Base-by-base conservation (phyloP, 2,888 invertebrate genomes). In the Xestobium rufovillosum region DNA sequence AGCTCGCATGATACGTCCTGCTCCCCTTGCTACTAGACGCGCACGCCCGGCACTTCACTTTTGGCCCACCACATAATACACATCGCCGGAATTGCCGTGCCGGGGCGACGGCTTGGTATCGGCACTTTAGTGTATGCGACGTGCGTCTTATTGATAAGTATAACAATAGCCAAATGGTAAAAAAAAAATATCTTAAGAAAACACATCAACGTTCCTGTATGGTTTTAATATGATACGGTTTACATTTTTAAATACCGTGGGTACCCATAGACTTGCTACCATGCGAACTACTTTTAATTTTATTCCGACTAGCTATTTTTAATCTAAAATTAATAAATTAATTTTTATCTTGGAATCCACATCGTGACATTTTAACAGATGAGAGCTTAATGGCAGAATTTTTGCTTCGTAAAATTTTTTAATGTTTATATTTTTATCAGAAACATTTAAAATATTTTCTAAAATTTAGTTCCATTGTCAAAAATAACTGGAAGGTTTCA, bases 321-420 rank as follows among this genome's bases (percentile, higher is more conserved):
- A 27, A 27, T n/a, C 28, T 27, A 27, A 27, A 27, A 8, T 27
- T n/a, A 27, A 27, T 27, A 12, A 27, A 27, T 27, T 27, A 8
- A 27, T 27, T 27, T 27, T 27, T n/a, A 27, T 27, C 11, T 27
- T 27, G 6, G 9, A 11, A 11, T 11, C 28, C 28, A 27, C 11
- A 10, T 27, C 11, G 10, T 27, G 28, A 27, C 28, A 27, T n/a
- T 4, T 27, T 11, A 27, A 27, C 4, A 27, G 6, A 8, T 27
- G 28, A n/a, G 28, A 27, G 28, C 11, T 27, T 6, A 27, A 12
- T n/a, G 28, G 28, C 28, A 27, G 11, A 27, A 27, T 27, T 27
- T 27, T 27, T 27, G 28, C 11, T 27, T 27, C 28, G 11, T 27
- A 27, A 27, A 27, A 27, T 27, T 27, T 27, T n/a, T 27, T 27